Conservation (phyloP, 2,113 vertebrate species). For the Oceanodroma tethys region DNA sequence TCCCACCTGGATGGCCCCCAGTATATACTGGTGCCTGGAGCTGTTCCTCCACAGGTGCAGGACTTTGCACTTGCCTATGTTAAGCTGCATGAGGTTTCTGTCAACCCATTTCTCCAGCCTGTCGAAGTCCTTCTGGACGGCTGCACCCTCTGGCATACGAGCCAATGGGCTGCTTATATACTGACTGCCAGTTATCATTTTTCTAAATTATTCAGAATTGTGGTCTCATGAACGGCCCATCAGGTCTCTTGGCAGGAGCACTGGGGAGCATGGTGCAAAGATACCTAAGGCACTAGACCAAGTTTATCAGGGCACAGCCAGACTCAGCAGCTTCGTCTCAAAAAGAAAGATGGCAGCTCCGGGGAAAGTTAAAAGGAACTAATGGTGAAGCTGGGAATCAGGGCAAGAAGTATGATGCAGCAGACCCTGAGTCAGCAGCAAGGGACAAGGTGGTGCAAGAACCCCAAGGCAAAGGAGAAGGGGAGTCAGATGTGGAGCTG, state of each 20-base stretch:
- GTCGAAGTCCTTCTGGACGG: neutral
- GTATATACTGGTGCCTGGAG: neutral
- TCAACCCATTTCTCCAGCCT: neutral
- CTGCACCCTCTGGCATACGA: neutral
- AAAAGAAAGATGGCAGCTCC: neutral
- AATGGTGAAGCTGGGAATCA: neutral
- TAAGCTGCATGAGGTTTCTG: neutral
- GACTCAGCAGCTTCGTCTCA: neutral
- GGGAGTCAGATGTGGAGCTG: neutral
- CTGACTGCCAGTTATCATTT: neutral
- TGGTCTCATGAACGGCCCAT: neutral
- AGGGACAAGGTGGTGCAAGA: neutral
- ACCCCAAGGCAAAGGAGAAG: neutral
- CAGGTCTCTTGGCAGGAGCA: neutral
- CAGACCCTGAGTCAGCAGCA: neutral
- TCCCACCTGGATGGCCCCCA: neutral
- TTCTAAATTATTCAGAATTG: neutral
- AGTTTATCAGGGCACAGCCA: neutral
- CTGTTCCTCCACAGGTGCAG: neutral
- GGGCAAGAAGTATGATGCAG: neutral
- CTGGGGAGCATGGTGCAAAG: neutral
- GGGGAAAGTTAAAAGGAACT: neutral
- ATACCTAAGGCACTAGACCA: neutral
- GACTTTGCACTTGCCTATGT: neutral
- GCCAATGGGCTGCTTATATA: neutral